Base-by-base conservation (phyloP, 2,888 invertebrate species). In the Leucophenga montana region DNA sequence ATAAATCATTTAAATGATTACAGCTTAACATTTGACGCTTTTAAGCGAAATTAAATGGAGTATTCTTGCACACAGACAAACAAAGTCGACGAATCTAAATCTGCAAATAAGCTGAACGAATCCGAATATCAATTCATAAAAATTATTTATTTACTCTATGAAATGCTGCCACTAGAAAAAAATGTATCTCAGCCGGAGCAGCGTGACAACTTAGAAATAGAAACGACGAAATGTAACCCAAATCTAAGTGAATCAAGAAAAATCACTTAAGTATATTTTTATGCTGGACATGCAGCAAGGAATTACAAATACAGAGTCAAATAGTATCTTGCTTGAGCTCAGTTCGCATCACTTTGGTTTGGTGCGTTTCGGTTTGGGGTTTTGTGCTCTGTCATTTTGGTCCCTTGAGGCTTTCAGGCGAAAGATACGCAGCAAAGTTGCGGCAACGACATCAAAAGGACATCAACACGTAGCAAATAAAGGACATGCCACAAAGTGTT, bases 231-330 rank as follows among this genome's bases (percentile, higher is more conserved):
- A 81, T 81, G 84, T 84, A 83, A 84, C 85, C 83, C 83, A 82
- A 83, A 82, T 82, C 83, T 84, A 83, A 82, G 82, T 82, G 81
- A 82, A 82, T 82, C 81, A 82, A 82, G 82, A 82, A 82, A 82
- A 82, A 84, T 83, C 83, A 83, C 81, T 81, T 81, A 82, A 82
- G 82, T 82, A 83, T 82, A 83, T 83, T 83, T 82, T 82, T 84
- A 82, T 82, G 82, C 82, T 82, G 82, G 82, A 82, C 82, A 82
- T 84, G 82, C 82, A 83, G 83, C 83, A 76, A 82, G 77, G 83
- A 84, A 84, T 84, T 83, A 84, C 82, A 82, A 81, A 81, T 81
- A 81, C 83, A 77, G 4, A 62, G 67, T 50, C 54, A 62, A 59
- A n/a, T n/a, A n/a, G n/a, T n/a, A n/a, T n/a, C n/a, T n/a, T n/a